Base-by-base conservation (phyloP, 2,888 invertebrate genomes). In the Polia nebulosa region DNA sequence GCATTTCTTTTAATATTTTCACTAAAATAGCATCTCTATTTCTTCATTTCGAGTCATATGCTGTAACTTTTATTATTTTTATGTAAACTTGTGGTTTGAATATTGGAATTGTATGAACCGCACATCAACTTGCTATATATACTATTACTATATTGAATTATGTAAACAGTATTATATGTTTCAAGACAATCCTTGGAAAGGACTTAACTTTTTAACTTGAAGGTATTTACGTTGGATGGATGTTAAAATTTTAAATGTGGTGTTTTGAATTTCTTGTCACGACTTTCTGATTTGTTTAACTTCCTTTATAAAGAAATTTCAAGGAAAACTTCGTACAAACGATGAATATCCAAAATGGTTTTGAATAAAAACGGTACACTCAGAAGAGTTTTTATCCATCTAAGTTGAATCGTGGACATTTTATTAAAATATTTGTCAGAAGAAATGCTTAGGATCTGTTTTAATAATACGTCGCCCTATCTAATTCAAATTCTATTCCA, bases 271-370 rank as follows among this genome's bases (percentile, higher is more conserved):
- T 75, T 61, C 60, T 47, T 15, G 57, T 66, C 61, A 73, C 59
- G 56, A 74, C 20, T 58, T 63, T 57, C 49, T 62, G 65, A 78
- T 72, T 76, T 66, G 36, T 78, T 78, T 59, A 60, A 58, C 34
- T 67, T 57, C 32, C 41, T 45, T 39, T 72, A 25, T 20, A 57
- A 47, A 65, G 25, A 67, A 36, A 56, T 58, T 75, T 55, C 9
- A 34, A 62, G 52, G 39, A 73, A 65, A 61, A 57, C 32, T 66
- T 29, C 34, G 34, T 58, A 45, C 36, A 65, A 72, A 53, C 53
- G 59, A 61, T 66, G 76, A 71, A 79, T 52, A 45, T 49, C 17
- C 25, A 72, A 78, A 78, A 63, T 47, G 22, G 29, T 72, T 59
- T 59, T 53, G 27, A 71, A 59, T 72, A 55, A 68, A 44, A 73